These are phyloP conservation scores for Oryzias curvinotus DNA, from an alignment of 2,113 vertebrate species.

Conservation along the genomic window DNA sequence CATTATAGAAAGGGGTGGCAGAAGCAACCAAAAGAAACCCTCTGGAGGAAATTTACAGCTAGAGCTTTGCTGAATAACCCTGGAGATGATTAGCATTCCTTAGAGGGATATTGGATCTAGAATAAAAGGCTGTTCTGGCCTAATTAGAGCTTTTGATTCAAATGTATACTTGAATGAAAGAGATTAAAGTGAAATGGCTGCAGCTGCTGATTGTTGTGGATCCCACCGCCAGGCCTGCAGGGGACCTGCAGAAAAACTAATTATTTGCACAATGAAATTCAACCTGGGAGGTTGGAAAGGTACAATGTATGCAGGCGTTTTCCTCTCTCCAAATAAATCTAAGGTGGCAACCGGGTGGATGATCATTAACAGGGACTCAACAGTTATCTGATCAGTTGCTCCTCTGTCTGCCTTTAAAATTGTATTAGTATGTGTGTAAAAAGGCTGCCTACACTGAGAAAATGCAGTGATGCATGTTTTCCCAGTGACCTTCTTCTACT, in stretches of 20 bases:
- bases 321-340: conserved; percentile 40
- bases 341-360: conserved; percentile 9
- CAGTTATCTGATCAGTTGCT: conserved; percentile 19
- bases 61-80: conserved; percentile 18
- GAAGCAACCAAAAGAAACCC: conserved; percentile 33
- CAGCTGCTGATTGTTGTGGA: conserved; percentile 32
- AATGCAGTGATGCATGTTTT: too few species aligned
- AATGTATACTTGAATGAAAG: conserved; percentile 41
- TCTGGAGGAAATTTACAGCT: conserved; percentile 28
- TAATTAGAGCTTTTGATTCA: conserved; percentile 51
- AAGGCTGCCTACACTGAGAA: too few species aligned
- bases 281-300: conserved; percentile 34
- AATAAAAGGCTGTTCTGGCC: conserved; percentile 42
- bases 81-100: conserved; percentile 37
- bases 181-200: conserved; percentile 19
- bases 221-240: conserved; percentile 23
- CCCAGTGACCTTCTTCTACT: too few species aligned
- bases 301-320: conserved; percentile 30
- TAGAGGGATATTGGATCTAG: conserved; percentile 38
- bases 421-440: too few species aligned
- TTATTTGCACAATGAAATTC: conserved; percentile 45
- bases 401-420: conserved; percentile 5
- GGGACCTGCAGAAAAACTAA: conserved; percentile 41
- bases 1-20: conserved; percentile 12
- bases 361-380: conserved; percentile 39